phyloP scores from a whole-genome alignment of 2,113 vertebrate genomes.

The Xiphophorus couchianus region DNA sequence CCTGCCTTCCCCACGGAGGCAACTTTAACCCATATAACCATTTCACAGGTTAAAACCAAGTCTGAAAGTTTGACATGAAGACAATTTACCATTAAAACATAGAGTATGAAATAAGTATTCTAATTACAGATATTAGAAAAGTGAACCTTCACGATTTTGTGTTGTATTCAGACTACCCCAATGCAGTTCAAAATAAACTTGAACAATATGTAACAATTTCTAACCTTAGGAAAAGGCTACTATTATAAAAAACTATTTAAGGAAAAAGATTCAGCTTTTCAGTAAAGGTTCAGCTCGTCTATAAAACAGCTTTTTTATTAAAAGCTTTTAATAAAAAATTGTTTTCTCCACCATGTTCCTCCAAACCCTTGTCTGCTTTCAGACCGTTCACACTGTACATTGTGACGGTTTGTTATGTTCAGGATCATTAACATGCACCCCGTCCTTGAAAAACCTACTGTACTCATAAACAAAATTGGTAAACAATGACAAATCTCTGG shows the following conservation, averaged over 20 bases:
- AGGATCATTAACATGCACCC: slow-evolving; percentile 33
- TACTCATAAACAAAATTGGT: slow-evolving; percentile 22
- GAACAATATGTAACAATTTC: neutral
- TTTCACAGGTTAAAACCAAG: too few species aligned
- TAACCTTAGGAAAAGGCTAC: neutral
- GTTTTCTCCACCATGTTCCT: neutral
- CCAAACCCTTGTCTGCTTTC: neutral
- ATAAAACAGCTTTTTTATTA: neutral
- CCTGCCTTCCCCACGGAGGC: too few species aligned
- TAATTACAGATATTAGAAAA: too few species aligned
- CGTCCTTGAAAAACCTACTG: slow-evolving; percentile 38
- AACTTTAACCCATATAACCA: too few species aligned
- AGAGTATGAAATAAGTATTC: too few species aligned
- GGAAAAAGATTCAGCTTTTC: neutral
- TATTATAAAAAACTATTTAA: neutral
- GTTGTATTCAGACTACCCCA: too few species aligned
- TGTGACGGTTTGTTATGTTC: slow-evolving; percentile 11
- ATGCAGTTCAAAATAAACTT: too few species aligned
- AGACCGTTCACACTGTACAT: neutral
- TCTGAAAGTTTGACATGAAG: too few species aligned
- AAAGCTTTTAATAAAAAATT: neutral
- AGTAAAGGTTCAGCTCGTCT: neutral
- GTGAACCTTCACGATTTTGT: too few species aligned
- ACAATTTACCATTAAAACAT: too few species aligned
- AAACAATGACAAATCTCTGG: slow-evolving; percentile 12